Evolutionary conservation across 2,113 vertebrate species (phyloP), one percentile per base, ranked within the genome.

Genomic region (Ibidorhyncha struthersii): DNA sequence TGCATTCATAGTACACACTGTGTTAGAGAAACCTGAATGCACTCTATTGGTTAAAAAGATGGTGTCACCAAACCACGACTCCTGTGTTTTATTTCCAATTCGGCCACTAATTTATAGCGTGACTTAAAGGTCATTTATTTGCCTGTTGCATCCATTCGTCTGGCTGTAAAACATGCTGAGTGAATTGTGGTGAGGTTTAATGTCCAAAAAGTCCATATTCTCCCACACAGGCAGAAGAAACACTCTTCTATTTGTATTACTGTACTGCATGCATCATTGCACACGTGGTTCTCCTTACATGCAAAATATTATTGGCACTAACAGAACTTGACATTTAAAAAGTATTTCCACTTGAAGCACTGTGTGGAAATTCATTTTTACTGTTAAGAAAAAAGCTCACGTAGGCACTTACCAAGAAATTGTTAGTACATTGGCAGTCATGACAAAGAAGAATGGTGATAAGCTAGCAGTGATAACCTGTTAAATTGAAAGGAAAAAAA

Each of bases 381-480:
- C 66, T 80, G 38, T 43, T 65, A 49, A 93, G 45, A 45, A 86
- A 50, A 74, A 70, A 80, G 50, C 32, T 79, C 81, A 61, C 1
- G 2, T 34, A 86, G 72, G 40, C 84, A 98, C 99, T 98, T 98
- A 99, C 99, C 99, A 99, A 84, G 98, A 97, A 52, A 98, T 74
- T 10, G 98, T 98, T 12, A 95, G 89, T 7, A 92, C 63, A 73
- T 98, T 99, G 69, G 99, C 67, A 82, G 95, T 96, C 95, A 96
- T 96, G 89, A 97, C 92, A 96, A 99, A 99, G 83, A 99, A 94
- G 47, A 99, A 82, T 0, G 98, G 96, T 2, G 99, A 99, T 43
- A 99, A 97, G 62, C 90, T 95, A 77, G 99, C 98, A 32, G 99
- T 99, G 89, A 98, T 69, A 52, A 99, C 97, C 99, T 99, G 97